phyloP scores from a whole-genome alignment of 2,113 vertebrate genomes.

The Amia ocellicauda region DNA sequence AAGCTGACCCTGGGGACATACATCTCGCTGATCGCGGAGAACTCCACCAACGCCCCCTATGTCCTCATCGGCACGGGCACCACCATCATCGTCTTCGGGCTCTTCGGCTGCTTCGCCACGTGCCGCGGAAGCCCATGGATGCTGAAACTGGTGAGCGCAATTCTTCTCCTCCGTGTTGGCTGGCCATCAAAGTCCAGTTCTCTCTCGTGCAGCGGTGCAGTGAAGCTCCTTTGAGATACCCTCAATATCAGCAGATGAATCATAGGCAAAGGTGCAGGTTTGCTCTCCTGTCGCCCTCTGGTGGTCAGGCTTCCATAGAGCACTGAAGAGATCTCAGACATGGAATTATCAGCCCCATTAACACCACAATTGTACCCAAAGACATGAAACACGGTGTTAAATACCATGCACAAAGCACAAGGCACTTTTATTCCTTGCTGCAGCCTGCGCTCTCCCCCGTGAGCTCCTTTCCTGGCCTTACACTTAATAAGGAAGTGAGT shows the following conservation, averaged over 20 bases:
- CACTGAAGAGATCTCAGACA: too few species aligned
- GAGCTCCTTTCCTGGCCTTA: too few species aligned
- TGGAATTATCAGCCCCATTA: too few species aligned
- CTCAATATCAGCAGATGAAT: neutral
- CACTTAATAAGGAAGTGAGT: too few species aligned
- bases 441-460: too few species aligned
- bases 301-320: too few species aligned
- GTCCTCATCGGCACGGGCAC: slow-evolving; percentile 96
- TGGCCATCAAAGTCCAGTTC: neutral
- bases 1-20: slow-evolving; percentile 95
- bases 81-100: slow-evolving; percentile 92
- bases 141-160: slow-evolving; percentile 93
- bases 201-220: neutral
- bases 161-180: neutral
- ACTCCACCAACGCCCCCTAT: slow-evolving; percentile 96
- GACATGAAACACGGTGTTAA: too few species aligned
- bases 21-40: slow-evolving; percentile 95
- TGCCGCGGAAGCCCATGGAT: slow-evolving; percentile 98
- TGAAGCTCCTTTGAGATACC: neutral
- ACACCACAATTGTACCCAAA: too few species aligned
- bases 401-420: too few species aligned
- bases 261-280: neutral
- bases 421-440: too few species aligned
- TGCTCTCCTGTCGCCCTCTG: too few species aligned
- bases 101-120: slow-evolving; percentile 96